Evolutionary conservation across 1,140 invertebrate species (phyloP).

Genomic region (Trichomalopsis sarcophagae): DNA sequence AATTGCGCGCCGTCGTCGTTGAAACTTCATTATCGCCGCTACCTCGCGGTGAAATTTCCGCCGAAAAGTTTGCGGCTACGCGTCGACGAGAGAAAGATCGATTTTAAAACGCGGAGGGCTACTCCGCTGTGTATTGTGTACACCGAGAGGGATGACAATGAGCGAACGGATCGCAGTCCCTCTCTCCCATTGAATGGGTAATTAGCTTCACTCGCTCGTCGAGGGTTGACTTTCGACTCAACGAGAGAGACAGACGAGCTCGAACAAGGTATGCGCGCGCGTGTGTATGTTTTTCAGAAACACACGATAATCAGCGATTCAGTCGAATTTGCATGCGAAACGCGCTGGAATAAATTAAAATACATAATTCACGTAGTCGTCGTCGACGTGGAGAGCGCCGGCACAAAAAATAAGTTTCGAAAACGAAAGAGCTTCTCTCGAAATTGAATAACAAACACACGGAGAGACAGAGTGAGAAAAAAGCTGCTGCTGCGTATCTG

Average conservation of each 20-base stretch:
- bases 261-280: no score
- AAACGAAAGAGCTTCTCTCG: neutral
- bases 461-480: neutral
- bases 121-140: neutral
- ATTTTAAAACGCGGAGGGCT: neutral
- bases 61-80: conserved; percentile 4
- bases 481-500: neutral
- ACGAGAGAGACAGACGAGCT: neutral
- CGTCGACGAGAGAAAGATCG: neutral
- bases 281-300: neutral
- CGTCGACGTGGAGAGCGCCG: neutral
- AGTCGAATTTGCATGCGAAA: conserved; percentile 21
- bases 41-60: conserved; percentile 14
- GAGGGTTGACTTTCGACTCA: neutral
- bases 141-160: neutral
- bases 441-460: neutral
- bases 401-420: neutral
- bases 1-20: conserved; percentile 39
- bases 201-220: neutral
- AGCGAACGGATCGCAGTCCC: neutral
- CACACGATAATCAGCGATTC: neutral
- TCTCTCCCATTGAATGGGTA: neutral
- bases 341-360: neutral
- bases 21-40: conserved; percentile 43
- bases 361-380: conserved; percentile 16